Evolutionary conservation across 1,140 invertebrate genomes (phyloP).

Genomic region (Triops cancriformis): DNA sequence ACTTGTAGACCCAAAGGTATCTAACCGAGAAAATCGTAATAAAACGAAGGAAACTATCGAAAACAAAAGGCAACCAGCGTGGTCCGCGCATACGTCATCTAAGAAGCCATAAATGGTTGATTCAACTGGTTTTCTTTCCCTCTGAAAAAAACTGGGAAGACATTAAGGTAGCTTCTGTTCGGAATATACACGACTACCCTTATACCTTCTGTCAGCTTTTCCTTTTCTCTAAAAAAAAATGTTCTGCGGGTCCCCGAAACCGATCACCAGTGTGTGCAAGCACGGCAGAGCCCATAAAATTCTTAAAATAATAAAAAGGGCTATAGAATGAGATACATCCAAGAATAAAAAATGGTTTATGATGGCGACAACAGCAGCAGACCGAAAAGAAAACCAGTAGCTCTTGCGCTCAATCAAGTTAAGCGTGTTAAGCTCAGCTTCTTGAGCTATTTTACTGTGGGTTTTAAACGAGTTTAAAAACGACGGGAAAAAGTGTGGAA

Average conservation of each 20-base stretch:
- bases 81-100: not conserved
- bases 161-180: not conserved
- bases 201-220: not conserved
- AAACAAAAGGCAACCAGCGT: not conserved
- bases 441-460: not conserved
- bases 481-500: not conserved
- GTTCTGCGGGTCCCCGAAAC: not conserved
- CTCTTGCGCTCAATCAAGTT: not conserved
- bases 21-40: conserved; percentile 6
- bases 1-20: not conserved
- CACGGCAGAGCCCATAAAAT: not conserved
- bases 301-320: not conserved
- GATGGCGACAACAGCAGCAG: not conserved
- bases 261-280: not conserved
- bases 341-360: not conserved
- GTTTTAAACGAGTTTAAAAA: not conserved
- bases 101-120: not conserved
- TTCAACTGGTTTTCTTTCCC: not conserved
- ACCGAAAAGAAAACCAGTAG: conserved; percentile 6
- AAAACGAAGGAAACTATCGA: not conserved
- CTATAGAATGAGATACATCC: not conserved
- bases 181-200: not conserved
- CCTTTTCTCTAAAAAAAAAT: not conserved
- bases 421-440: not conserved
- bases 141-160: not conserved